Evolutionary conservation across 2,113 vertebrate genomes (phyloP).

Genomic region (Pavo muticus): DNA sequence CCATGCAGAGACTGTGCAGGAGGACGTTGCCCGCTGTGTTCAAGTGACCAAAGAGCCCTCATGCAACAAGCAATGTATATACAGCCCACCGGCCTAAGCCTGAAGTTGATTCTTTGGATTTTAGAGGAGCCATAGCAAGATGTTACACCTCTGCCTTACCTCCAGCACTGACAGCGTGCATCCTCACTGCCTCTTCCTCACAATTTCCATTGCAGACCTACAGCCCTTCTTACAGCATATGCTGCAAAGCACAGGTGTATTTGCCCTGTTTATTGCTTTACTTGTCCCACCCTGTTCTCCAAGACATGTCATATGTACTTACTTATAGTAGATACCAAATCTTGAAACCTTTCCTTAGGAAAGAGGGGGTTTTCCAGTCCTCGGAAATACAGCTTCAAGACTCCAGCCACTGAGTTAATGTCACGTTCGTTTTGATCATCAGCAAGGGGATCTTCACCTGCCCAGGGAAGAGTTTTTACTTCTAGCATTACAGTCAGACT

Average conservation of each 20-base stretch:
- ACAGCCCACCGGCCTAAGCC: background rate
- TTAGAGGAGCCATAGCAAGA: background rate
- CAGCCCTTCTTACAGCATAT: background rate
- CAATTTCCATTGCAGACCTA: background rate
- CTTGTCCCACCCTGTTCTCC: background rate
- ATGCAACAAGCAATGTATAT: rapidly evolving
- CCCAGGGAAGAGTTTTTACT: background rate
- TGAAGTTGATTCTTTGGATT: background rate
- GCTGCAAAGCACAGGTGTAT: background rate
- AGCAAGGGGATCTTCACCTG: slow-evolving; percentile 95
- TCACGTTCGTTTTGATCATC: slow-evolving; percentile 95
- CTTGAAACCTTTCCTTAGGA: slow-evolving; percentile 97
- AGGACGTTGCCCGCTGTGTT: background rate
- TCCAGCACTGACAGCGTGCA: rapidly evolving
- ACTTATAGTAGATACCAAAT: slow-evolving; percentile 97
- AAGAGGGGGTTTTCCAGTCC: slow-evolving; percentile 97
- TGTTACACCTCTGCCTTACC: background rate
- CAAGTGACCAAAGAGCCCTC: background rate
- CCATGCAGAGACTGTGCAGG: background rate
- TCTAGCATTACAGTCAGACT: background rate
- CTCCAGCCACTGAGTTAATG: slow-evolving; percentile 97
- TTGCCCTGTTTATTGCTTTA: background rate
- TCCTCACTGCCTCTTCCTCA: background rate
- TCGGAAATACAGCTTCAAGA: slow-evolving; percentile 98
- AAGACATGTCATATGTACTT: slow-evolving; percentile 73